These are phyloP conservation scores for Ciconia boyciana DNA, from an alignment of 2,113 vertebrate species.

Conservation along the genomic window DNA sequence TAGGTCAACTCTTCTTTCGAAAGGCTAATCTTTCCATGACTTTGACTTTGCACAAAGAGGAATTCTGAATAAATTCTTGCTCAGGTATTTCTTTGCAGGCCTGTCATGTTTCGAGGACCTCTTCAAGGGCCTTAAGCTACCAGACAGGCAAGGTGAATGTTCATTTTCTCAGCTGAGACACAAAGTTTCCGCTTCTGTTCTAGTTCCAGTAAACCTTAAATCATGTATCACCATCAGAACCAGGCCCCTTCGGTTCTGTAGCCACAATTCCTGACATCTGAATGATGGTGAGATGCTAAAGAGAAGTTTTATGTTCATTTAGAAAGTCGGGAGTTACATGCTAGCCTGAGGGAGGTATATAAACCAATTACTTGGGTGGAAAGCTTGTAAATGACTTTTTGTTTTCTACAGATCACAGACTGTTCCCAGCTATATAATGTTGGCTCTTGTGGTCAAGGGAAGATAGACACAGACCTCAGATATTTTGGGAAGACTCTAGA, in stretches of 20 bases:
- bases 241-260: background rate
- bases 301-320: background rate
- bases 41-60: background rate
- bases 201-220: background rate
- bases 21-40: background rate
- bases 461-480: background rate
- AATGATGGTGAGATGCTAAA: background rate
- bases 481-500: conserved; percentile 11
- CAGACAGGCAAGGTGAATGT: background rate
- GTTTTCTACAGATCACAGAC: background rate
- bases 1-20: background rate
- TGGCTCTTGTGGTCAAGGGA: background rate
- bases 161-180: background rate
- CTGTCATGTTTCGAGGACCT: background rate
- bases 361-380: conserved; percentile 6
- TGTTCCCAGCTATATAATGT: background rate
- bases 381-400: conserved; percentile 7
- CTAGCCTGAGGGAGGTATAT: background rate
- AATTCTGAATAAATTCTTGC: background rate
- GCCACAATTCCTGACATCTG: background rate
- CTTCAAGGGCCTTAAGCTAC: background rate
- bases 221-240: background rate
- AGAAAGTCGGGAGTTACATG: background rate
- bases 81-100: background rate
- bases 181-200: background rate